Evolutionary conservation across 2,888 invertebrate species (phyloP).

Genomic region (Zeuzera pyrina): DNA sequence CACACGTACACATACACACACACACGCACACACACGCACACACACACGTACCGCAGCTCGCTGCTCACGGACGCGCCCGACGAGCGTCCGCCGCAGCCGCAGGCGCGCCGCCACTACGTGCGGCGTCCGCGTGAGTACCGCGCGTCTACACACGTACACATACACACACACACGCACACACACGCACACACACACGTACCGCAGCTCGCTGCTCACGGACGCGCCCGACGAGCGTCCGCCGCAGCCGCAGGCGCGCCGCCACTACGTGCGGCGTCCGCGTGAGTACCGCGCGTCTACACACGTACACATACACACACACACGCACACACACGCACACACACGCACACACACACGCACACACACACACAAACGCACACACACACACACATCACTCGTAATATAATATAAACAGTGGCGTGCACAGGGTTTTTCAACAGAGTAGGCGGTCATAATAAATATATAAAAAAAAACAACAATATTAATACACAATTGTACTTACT

Average conservation of each 20-base stretch:
- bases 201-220: slow-evolving; percentile 91
- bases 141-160: slow-evolving; percentile 3
- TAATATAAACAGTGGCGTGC: too few relatives aligned
- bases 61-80: slow-evolving; percentile 88
- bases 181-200: slow-evolving; percentile 76
- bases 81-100: slow-evolving; percentile 60
- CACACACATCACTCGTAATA: too few relatives aligned
- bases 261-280: slow-evolving; percentile 73
- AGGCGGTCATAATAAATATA: too few relatives aligned
- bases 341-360: background rate
- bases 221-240: slow-evolving; percentile 78
- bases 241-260: slow-evolving; percentile 6
- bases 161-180: slow-evolving; percentile 1
- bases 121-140: slow-evolving; percentile 73
- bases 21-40: too few relatives aligned
- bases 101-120: slow-evolving; percentile 24
- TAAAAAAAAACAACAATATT: too few relatives aligned
- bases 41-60: slow-evolving; percentile 87
- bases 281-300: slow-evolving; percentile 22
- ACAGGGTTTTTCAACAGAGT: too few relatives aligned
- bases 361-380: too few relatives aligned
- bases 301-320: slow-evolving; percentile 5
- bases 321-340: background rate
- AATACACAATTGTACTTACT: too few relatives aligned
- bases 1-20: background rate